Evolutionary conservation across 2,113 vertebrate genomes (phyloP).

Genomic region (Leiothrix lutea): DNA sequence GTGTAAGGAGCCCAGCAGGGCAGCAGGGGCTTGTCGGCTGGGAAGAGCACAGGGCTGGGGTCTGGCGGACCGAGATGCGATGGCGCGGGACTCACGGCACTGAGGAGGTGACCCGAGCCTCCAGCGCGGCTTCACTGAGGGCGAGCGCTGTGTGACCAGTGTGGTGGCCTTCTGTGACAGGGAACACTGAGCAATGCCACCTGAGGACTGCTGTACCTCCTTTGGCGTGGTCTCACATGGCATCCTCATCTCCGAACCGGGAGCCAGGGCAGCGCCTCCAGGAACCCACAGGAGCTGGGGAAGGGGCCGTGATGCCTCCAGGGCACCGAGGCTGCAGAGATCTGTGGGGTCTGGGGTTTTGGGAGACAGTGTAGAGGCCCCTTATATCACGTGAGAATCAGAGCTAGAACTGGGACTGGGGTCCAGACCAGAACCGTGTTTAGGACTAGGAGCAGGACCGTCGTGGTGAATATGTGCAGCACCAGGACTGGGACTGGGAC

Average conservation of each 20-base stretch:
- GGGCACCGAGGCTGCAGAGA: not conserved
- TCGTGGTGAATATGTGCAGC: not conserved
- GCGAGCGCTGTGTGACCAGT: not conserved
- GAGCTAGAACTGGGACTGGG: not conserved
- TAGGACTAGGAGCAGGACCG: not conserved
- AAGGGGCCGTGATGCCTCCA: fast-evolving
- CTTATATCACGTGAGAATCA: not conserved
- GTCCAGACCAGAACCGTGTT: not conserved
- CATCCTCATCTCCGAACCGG: not conserved
- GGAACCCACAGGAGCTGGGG: not conserved
- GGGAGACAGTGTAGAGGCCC: no score
- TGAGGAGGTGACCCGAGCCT: not conserved
- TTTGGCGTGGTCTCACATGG: not conserved
- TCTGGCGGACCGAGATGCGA: not conserved
- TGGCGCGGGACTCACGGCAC: not conserved
- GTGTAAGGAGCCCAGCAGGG: not conserved
- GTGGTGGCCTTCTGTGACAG: not conserved
- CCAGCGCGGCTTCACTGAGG: not conserved
- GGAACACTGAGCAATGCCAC: not conserved
- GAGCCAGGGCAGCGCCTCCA: not conserved
- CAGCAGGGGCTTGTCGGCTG: not conserved
- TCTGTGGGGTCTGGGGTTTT: not conserved
- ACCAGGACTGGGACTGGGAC: no score
- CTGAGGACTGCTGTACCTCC: not conserved
- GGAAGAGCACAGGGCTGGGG: not conserved